phyloP scores from a whole-genome alignment of 2,888 invertebrate genomes.

The Suillia variegata region DNA sequence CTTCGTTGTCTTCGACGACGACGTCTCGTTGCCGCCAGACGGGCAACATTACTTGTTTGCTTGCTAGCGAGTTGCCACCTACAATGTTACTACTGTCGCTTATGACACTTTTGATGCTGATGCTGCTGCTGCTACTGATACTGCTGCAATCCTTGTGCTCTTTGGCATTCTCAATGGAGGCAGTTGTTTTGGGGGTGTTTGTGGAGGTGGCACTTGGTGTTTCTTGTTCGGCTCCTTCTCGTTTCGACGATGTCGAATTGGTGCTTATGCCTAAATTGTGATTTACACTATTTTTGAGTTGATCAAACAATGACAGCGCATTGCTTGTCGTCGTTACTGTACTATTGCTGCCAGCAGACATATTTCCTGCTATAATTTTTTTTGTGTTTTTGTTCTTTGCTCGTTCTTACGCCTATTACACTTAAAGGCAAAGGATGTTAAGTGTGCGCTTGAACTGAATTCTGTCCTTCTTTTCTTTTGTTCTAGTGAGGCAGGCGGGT shows the following conservation, averaged over 20 bases:
- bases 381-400: too few species aligned
- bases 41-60: too few species aligned
- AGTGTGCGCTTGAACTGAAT: background rate
- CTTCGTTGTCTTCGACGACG: constrained; percentile 5
- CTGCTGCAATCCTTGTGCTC: background rate
- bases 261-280: constrained; percentile 35
- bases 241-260: too few species aligned
- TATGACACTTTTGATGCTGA: too few species aligned
- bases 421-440: background rate
- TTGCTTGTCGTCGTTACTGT: constrained; percentile 24
- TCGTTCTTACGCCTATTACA: background rate
- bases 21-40: background rate
- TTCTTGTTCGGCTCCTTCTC: too few species aligned
- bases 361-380: too few species aligned
- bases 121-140: constrained; percentile 2
- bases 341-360: constrained; percentile 17
- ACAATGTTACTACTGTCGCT: background rate
- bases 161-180: background rate
- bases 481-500: too few species aligned
- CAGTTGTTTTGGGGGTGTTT: background rate
- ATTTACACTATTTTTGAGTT: constrained; percentile 54
- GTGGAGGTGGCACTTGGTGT: constrained; percentile 11
- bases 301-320: constrained; percentile 53
- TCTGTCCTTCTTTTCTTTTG: constrained; percentile 10
- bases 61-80: background rate